A percentile compares a stretch with the other conserved stretches of the same genome.
Evolutionary conservation across 2,797 vertebrate genomes (phyloP).

Genomic region (Poecile montanus): DNA sequence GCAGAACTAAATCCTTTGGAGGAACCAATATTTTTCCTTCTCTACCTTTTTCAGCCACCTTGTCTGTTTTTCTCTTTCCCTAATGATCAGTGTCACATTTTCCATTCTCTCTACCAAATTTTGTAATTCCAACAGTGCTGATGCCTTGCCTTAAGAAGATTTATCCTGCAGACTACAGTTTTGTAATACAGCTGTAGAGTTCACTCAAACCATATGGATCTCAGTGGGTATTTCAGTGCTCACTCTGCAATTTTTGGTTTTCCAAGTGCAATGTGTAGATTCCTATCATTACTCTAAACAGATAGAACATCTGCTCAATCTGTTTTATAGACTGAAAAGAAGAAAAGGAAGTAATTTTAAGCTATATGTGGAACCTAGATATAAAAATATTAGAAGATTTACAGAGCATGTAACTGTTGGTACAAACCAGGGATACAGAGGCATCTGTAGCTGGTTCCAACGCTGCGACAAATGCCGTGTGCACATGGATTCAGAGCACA

Average conservation of each 20-base stretch:
- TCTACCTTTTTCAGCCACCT: background rate
- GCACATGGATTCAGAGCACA: constrained; percentile 95
- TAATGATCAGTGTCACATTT: background rate
- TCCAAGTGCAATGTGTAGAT: background rate
- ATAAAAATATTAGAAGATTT: background rate
- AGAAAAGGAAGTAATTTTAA: background rate
- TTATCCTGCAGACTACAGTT: background rate
- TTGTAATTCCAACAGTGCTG: background rate
- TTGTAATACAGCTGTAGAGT: constrained; percentile 8
- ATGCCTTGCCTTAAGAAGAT: background rate
- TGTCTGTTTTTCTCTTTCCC: background rate
- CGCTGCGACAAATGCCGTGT: constrained; percentile 92
- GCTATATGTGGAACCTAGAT: background rate
- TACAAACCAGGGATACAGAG: constrained; percentile 93
- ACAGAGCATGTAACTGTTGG: background rate
- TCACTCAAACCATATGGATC: constrained; percentile 2
- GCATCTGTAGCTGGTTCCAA: constrained; percentile 96
- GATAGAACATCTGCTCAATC: background rate
- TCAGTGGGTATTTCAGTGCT: constrained; percentile 17
- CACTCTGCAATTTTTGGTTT: constrained; percentile 12
- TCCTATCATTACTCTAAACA: background rate
- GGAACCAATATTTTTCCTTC: background rate
- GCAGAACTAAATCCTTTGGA: background rate
- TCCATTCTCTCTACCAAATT: background rate
- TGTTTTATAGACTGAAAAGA: background rate